Evolutionary conservation across 2,888 invertebrate species (phyloP), one percentile per base, ranked within the genome.

Genomic region (Tinea semifulvella): DNA sequence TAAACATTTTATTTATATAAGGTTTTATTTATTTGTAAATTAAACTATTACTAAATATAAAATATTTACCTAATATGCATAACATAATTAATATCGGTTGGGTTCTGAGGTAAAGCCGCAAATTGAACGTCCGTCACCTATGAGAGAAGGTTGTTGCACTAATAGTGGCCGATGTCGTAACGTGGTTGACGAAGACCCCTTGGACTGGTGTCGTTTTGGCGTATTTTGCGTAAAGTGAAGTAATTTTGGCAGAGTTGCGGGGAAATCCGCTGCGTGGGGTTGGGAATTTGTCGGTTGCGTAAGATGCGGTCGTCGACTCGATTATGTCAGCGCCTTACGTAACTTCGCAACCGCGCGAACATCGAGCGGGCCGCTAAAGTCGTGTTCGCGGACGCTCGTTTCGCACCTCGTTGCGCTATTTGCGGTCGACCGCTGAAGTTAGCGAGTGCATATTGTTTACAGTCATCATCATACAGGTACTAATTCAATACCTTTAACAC

Each of bases 301-400:
- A 79, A 80, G 64, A 65, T 59, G 56, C 77, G 79, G 80, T 79
- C 79, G 75, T 74, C 77, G 79, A 79, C 79, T 76, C 66, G 73
- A 69, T 80, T 80, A 80, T 80, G 76, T 80, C 80, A 79, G 75
- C 61, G 58, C 61, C 62, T 80, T 80, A 77, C 79, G 77, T 80
- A 79, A 80, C 63, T 67, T 63, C 69, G 77, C 73, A 71, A 71
- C 67, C 16, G 67, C 58, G 60, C 71, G 65, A 63, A 63, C 68
- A 64, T 67, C 71, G 3, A 19, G 18, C 13, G 19, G 40, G 27
- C 16, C 39, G 27, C 39, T 26, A 27, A 14, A 19, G 39, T 40
- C 46, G 69, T n/a, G n/a, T n/a, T 70, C 61, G 65, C 62, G 65
- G 68, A 68, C 64, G 65, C 65, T 61, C 67, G 61, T 69, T 76